Conservation (phyloP, 2,113 vertebrate genomes). For the Centrocercus urophasianus region DNA sequence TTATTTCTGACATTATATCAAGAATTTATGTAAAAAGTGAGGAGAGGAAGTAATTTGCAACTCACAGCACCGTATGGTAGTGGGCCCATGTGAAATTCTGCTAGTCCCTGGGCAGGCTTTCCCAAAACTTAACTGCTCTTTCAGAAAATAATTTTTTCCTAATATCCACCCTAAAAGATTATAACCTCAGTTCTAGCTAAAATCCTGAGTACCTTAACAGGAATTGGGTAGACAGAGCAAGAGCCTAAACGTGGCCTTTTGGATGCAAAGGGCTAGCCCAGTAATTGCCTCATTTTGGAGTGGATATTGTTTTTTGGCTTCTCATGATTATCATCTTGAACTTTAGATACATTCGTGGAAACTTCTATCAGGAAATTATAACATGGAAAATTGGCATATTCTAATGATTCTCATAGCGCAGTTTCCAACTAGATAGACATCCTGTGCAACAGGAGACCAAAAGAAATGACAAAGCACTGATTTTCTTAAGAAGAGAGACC, state of each 20-base stretch:
- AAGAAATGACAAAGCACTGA: constrained; percentile 20
- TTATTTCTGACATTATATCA: neutral
- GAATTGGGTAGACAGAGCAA: neutral
- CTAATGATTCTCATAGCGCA: neutral
- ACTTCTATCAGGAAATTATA: neutral
- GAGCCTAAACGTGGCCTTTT: neutral
- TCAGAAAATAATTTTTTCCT: neutral
- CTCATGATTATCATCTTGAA: neutral
- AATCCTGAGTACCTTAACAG: neutral
- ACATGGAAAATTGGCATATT: constrained; percentile 54
- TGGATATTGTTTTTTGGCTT: neutral
- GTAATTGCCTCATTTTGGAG: neutral
- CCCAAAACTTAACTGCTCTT: neutral
- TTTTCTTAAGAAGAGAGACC: constrained; percentile 17
- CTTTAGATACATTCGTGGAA: neutral
- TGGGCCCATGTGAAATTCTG: neutral
- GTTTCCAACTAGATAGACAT: constrained; percentile 23
- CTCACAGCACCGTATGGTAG: neutral
- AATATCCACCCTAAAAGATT: neutral
- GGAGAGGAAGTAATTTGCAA: neutral
- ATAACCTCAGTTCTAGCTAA: neutral
- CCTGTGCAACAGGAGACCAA: constrained; percentile 14
- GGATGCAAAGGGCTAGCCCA: neutral
- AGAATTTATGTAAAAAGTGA: neutral
- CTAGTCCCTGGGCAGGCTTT: neutral